Evolutionary conservation across 2,888 invertebrate genomes (phyloP).

Genomic region (Cerceris ruficornis): DNA sequence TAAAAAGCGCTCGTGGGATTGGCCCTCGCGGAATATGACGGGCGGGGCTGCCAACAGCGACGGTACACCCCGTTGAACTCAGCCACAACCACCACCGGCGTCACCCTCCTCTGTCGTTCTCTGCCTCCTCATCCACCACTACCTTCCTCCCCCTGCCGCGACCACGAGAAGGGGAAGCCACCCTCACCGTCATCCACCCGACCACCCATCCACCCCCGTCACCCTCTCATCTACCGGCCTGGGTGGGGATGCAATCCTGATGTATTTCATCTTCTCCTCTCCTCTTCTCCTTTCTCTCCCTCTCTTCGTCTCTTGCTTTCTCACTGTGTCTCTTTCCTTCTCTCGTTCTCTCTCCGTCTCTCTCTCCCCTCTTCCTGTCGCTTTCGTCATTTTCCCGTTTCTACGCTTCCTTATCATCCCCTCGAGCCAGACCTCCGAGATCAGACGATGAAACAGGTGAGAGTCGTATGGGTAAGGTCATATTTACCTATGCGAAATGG

Average conservation of each 20-base stretch:
- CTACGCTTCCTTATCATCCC: slow-evolving; percentile 8
- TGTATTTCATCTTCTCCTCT: slow-evolving; percentile 77
- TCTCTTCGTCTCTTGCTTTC: slow-evolving; percentile 34
- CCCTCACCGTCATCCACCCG: slow-evolving; percentile 41
- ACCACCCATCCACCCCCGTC: slow-evolving; percentile 47
- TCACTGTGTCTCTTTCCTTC: slow-evolving; percentile 54
- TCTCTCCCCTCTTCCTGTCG: slow-evolving; percentile 66
- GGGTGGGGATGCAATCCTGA: slow-evolving; percentile 75
- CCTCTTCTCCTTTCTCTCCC: slow-evolving; percentile 58
- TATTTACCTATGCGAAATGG: slow-evolving; percentile 37
- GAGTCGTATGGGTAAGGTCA: slow-evolving; percentile 39
- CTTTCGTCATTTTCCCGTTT: slow-evolving; percentile 37
- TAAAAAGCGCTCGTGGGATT: slow-evolving; percentile 81
- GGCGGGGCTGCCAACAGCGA: slow-evolving; percentile 77
- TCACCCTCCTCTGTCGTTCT: slow-evolving; percentile 57
- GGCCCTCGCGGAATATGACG: slow-evolving; percentile 81
- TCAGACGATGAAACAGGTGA: slow-evolving; percentile 48
- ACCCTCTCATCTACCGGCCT: slow-evolving; percentile 11
- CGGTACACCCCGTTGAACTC: slow-evolving; percentile 77
- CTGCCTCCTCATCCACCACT: slow-evolving; percentile 44
- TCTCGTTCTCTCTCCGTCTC: slow-evolving; percentile 75
- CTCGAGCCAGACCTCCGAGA: slow-evolving; percentile 8
- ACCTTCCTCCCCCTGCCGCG: slow-evolving; percentile 56
- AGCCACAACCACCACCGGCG: slow-evolving; percentile 74
- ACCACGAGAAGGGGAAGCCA: slow-evolving; percentile 69